Percentiles rank a stretch among this genome's conserved stretches.
Evolutionary conservation across 2,888 invertebrate species (phyloP).

Genomic region (Lasioglossum morio): DNA sequence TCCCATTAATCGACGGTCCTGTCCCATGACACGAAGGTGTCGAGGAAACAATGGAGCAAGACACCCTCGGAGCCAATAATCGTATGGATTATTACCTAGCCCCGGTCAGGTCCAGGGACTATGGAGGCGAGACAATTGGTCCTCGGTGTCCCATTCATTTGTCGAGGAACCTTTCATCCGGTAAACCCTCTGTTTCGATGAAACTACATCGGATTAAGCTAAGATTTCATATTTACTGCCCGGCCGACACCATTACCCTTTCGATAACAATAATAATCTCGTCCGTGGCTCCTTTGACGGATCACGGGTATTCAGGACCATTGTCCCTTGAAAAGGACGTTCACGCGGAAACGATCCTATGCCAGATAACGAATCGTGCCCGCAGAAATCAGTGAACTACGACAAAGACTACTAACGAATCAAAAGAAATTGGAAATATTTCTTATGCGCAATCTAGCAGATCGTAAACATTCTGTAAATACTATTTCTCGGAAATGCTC

Average conservation of each 20-base stretch:
- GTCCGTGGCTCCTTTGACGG: background rate
- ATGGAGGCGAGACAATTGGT: background rate
- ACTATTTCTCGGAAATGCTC: background rate
- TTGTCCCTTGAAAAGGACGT: background rate
- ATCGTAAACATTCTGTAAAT: background rate
- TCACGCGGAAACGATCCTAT: background rate
- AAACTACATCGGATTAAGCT: background rate
- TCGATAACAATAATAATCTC: background rate
- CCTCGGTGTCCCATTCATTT: constrained; percentile 32
- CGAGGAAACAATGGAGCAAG: constrained; percentile 28
- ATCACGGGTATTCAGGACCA: background rate
- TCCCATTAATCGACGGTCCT: constrained; percentile 25
- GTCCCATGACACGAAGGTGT: background rate
- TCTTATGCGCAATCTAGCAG: background rate
- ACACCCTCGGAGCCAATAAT: constrained; percentile 36
- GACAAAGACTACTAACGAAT: too few species aligned
- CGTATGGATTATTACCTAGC: constrained; percentile 30
- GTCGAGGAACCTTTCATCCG: constrained; percentile 15
- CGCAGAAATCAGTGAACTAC: background rate
- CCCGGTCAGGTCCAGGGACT: background rate
- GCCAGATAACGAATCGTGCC: background rate
- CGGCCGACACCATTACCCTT: background rate
- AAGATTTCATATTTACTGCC: background rate
- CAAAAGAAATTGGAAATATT: background rate
- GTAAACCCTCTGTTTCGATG: constrained; percentile 14